phyloP scores from a whole-genome alignment of 2,888 invertebrate species.

The Electrophaes corylata region DNA sequence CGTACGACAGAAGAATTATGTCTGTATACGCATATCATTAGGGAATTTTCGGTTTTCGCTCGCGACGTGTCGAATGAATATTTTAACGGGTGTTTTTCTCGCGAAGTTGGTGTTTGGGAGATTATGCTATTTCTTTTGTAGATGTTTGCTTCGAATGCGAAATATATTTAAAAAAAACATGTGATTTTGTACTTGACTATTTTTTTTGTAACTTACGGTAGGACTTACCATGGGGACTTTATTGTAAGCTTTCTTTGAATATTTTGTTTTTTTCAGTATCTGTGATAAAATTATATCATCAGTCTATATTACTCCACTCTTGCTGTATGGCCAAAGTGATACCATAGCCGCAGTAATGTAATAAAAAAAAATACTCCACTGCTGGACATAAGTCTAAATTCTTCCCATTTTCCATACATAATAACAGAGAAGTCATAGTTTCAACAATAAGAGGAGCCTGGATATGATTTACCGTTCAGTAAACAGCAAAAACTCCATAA shows the following conservation, averaged over 20 bases:
- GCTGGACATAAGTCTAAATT: too few species aligned
- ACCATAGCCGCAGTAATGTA: too few species aligned
- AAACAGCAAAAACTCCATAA: slow-evolving; percentile 31
- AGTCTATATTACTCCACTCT: not conserved
- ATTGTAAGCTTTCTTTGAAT: not conserved
- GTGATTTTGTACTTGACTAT: too few species aligned
- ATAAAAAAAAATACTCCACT: too few species aligned
- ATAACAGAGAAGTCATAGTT: slow-evolving; percentile 1
- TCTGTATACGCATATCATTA: slow-evolving; percentile 62
- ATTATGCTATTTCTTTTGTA: slow-evolving; percentile 33
- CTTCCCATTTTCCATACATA: not conserved
- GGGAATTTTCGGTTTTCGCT: slow-evolving; percentile 69
- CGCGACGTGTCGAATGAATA: slow-evolving; percentile 58
- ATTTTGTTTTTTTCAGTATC: not conserved
- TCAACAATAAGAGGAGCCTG: slow-evolving; percentile 8
- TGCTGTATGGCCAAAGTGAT: too few species aligned
- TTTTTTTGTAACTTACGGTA: too few species aligned
- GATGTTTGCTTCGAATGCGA: slow-evolving; percentile 23
- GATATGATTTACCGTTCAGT: slow-evolving; percentile 30
- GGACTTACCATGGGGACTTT: not conserved
- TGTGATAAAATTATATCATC: not conserved
- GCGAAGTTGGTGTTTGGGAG: slow-evolving; percentile 27
- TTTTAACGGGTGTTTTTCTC: slow-evolving; percentile 56
- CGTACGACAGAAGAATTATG: slow-evolving; percentile 68
- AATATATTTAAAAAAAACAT: slow-evolving; percentile 4